These are phyloP conservation scores for Pyrgilauda ruficollis DNA, from an alignment of 2,113 vertebrate genomes.

Conservation along the genomic window DNA sequence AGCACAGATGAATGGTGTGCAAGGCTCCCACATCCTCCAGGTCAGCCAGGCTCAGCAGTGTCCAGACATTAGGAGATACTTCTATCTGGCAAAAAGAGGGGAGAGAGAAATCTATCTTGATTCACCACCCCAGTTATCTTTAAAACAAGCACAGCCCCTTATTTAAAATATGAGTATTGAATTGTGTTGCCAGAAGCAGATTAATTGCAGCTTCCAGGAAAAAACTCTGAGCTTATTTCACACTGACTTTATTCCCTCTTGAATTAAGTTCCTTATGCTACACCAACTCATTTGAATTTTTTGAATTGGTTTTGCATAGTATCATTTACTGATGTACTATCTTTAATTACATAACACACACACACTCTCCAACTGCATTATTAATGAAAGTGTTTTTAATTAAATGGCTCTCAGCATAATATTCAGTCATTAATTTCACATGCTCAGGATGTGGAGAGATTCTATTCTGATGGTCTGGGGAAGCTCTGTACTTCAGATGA, in stretches of 20 bases:
- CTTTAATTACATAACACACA: slow-evolving; percentile 67
- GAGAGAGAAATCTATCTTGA: background rate
- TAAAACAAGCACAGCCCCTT: background rate
- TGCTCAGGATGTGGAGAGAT: slow-evolving; percentile 5
- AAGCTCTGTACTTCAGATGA: slow-evolving; percentile 45
- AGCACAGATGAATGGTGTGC: fast-evolving
- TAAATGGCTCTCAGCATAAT: slow-evolving; percentile 59
- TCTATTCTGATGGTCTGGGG: background rate
- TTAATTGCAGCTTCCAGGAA: slow-evolving; percentile 55
- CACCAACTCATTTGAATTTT: slow-evolving; percentile 50
- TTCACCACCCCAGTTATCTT: background rate
- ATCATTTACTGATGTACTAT: slow-evolving; percentile 60
- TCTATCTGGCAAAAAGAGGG: background rate
- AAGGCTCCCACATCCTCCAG: fast-evolving
- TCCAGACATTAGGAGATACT: background rate
- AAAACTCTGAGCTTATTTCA: slow-evolving; percentile 50
- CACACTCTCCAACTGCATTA: slow-evolving; percentile 50
- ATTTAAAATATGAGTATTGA: background rate
- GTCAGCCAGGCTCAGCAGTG: background rate
- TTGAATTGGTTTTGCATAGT: slow-evolving; percentile 67
- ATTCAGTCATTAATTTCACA: slow-evolving; percentile 63
- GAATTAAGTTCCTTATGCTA: slow-evolving; percentile 51
- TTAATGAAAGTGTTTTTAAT: slow-evolving; percentile 66
- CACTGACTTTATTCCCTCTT: slow-evolving; percentile 45
- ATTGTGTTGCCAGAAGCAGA: slow-evolving; percentile 33